Base-by-base conservation (phyloP, 2,888 invertebrate species). In the Mesorhabditis belari region DNA sequence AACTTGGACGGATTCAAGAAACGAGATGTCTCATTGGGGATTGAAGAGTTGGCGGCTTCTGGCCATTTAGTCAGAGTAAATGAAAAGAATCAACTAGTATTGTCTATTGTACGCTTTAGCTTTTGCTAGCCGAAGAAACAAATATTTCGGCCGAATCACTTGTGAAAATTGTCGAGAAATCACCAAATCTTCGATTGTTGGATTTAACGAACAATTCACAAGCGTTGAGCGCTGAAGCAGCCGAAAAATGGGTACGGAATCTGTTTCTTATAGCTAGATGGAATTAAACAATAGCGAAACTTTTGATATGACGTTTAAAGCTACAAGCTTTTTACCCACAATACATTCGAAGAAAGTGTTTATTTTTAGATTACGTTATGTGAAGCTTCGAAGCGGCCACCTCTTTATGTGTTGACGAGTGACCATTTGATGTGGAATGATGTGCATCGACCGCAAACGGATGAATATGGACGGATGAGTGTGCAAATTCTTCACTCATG, bases 1-100 rank as follows among this genome's bases (percentile, higher is more conserved):
- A 73, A 73, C 56, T 53, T 75, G 49, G 75, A 75, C 56, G 75
- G 75, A 4, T 56, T 73, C 17, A 57, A 58, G 19, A 69, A 65
- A 27, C 50, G 71, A n/a, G 73, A 75, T 28, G 61, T 74, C 21
- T 70, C 71, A 2, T 35, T 54, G 21, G 73, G 75, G 0, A 19
- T 75, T 27, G 66, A 66, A 51, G 60, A 54, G 19, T 54, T 73
- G 21, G 64, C 64, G 6, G 53, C 56, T 5, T 49, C 23, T n/a
- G 62, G 65, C 25, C 21, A 49, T 9, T 60, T 73, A 1, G 63
- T 60, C 19, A 62, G 67, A 56, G 67, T 69, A 12, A 24, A 50
- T 44, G 35, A 17, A 4, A 5, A 49, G 24, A 3, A 5, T 55
- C n/a, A n/a, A n/a, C n/a, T n/a, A n/a, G n/a, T n/a, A n/a, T n/a